Base-by-base conservation (phyloP, 2,797 vertebrate species). In the Molothrus aeneus region DNA sequence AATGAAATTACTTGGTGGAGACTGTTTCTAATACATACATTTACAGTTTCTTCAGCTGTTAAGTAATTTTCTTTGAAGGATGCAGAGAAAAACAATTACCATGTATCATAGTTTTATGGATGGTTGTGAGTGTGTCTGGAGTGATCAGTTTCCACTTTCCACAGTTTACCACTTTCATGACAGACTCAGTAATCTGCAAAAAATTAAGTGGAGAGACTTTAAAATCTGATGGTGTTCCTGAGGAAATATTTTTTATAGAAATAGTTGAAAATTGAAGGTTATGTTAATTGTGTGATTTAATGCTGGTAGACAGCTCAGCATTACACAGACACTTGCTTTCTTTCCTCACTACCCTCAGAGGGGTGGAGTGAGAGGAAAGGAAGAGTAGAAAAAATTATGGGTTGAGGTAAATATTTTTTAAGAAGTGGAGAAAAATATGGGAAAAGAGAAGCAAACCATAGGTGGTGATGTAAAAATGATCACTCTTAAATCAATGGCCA, bases 321-420 rank as follows among this genome's bases (percentile, higher is more conserved):
- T 6, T 66, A 24, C 7, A n/a, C 4, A 59, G 31, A 19, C 3
- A 3, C 40, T 91, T 73, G 51, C 17, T 80, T 2, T 3, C 26
- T 66, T 63, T 32, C 11, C 7, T 10, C 13, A 1, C 13, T 4
- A 4, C 1, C 2, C 11, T 3, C 13, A 50, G 50, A 60, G 17
- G 17, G 14, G 17, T 54, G 28, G 3, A 7, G 13, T 6, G 50
- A 48, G 24, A 80, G n/a, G 16, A 56, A 38, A 38, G 4, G 31
- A 86, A 54, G 26, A 77, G 8, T 61, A 18, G 45, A 80, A 75
- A 17, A 29, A 28, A 17, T 3, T 51, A 10, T 0, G 2, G 4
- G 2, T 68, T 54, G 17, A 66, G 11, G 22, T 42, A 54, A 66
- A 80, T 86, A 47, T 31, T 29, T 11, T 57, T 45, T 63, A 66